phyloP scores from a whole-genome alignment of 2,113 vertebrate genomes.

The Caretta caretta region DNA sequence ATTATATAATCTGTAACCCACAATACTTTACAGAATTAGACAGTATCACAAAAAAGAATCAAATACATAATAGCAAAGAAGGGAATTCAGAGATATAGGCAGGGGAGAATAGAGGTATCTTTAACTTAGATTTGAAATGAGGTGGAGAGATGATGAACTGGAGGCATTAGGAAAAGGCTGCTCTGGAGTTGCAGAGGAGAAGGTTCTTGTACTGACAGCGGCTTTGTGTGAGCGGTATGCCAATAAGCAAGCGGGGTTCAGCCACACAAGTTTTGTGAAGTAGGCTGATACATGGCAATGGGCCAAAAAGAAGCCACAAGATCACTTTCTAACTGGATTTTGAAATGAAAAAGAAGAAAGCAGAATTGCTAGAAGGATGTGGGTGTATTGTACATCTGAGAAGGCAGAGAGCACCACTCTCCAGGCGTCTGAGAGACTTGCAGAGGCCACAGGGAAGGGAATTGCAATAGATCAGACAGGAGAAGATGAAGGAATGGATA shows the following conservation, averaged over 20 bases:
- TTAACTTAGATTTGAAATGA: neutral
- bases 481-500: neutral
- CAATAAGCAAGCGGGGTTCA: neutral
- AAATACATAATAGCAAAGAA: neutral
- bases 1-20: neutral
- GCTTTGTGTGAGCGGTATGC: neutral
- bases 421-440: fast-evolving
- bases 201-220: neutral
- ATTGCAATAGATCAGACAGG: neutral
- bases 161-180: neutral
- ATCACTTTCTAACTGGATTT: neutral
- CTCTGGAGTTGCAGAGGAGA: neutral
- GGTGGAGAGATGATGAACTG: neutral
- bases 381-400: fast-evolving
- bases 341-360: neutral
- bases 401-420: fast-evolving
- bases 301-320: neutral
- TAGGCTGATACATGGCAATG: neutral
- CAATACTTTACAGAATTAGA: neutral
- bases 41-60: neutral
- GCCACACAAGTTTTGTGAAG: neutral
- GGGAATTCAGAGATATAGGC: neutral
- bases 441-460: neutral
- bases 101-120: fast-evolving
- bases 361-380: neutral